phyloP scores from a whole-genome alignment of 2,888 invertebrate species.

The Octodonta nipae region DNA sequence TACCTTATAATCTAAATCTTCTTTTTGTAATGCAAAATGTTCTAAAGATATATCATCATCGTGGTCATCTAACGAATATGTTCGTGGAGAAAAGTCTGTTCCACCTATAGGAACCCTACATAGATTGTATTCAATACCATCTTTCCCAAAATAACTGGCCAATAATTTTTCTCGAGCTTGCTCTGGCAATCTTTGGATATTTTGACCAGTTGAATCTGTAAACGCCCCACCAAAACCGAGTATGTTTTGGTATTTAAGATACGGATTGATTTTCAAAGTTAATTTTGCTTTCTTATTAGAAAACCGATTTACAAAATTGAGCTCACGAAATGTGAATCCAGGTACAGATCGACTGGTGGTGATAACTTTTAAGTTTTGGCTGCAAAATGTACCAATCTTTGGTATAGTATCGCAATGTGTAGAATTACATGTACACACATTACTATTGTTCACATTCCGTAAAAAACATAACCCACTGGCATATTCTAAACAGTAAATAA shows the following conservation, averaged over 20 bases:
- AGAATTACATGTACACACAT: not conserved
- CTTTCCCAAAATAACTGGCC: constrained; percentile 41
- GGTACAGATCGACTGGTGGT: not conserved
- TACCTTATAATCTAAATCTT: constrained; percentile 59
- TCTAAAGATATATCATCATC: constrained; percentile 41
- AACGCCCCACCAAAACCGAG: constrained; percentile 1
- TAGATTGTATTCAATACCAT: constrained; percentile 64
- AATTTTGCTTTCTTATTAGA: no score
- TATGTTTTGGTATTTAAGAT: not conserved
- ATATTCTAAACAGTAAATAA: no score
- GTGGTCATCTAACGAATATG: constrained; percentile 46
- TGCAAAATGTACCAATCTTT: not conserved
- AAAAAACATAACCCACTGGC: no score
- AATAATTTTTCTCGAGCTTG: not conserved
- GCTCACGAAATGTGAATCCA: not conserved
- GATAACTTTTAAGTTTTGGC: not conserved
- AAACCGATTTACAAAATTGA: no score
- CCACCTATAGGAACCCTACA: constrained; percentile 74
- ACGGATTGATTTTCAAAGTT: not conserved
- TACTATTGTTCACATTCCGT: no score
- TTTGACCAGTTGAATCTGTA: not conserved
- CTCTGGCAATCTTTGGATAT: not conserved
- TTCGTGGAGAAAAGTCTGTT: constrained; percentile 67
- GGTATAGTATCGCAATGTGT: not conserved
- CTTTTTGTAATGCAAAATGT: constrained; percentile 49